phyloP scores from a whole-genome alignment of 2,888 invertebrate species.

The Andrena flavipes region DNA sequence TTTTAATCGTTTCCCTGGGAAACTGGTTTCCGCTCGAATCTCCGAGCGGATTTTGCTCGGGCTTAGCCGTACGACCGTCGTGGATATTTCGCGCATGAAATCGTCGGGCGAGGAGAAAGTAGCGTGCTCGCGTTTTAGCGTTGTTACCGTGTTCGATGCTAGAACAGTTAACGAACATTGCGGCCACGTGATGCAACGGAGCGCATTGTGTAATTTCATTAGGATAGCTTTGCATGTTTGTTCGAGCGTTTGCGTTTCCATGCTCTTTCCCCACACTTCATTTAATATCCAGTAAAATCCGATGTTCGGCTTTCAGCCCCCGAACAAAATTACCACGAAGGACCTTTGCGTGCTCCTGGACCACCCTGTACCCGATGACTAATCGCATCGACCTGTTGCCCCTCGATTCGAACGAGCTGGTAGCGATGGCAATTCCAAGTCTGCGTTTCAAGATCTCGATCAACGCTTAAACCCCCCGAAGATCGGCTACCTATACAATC shows the following conservation, averaged over 20 bases:
- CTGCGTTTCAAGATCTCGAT: not conserved
- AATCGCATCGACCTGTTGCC: conserved; percentile 29
- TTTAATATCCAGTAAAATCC: not conserved
- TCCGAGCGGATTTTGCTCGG: conserved; percentile 2
- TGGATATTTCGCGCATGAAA: conserved; percentile 24
- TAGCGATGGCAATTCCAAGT: conserved; percentile 22
- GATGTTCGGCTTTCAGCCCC: conserved; percentile 16
- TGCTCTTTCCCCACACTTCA: too few species aligned
- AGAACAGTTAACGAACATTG: conserved; percentile 35
- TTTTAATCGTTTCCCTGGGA: conserved; percentile 25
- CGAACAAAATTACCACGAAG: conserved; percentile 15
- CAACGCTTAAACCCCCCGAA: not conserved
- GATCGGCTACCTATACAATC: not conserved
- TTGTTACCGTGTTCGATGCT: conserved; percentile 38
- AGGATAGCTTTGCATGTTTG: conserved; percentile 29
- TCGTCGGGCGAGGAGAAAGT: conserved; percentile 47
- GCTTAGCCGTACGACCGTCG: conserved; percentile 1
- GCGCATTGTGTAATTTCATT: conserved; percentile 47
- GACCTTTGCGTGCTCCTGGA: conserved; percentile 1
- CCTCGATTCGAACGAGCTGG: not conserved
- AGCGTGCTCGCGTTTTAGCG: conserved; percentile 27
- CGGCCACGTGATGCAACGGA: conserved; percentile 46
- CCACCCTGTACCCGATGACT: conserved; percentile 10
- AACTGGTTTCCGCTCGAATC: conserved; percentile 5
- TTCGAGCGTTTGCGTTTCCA: not conserved